Conservation (phyloP, 2,797 vertebrate species). For the Myripristis jacobus region DNA sequence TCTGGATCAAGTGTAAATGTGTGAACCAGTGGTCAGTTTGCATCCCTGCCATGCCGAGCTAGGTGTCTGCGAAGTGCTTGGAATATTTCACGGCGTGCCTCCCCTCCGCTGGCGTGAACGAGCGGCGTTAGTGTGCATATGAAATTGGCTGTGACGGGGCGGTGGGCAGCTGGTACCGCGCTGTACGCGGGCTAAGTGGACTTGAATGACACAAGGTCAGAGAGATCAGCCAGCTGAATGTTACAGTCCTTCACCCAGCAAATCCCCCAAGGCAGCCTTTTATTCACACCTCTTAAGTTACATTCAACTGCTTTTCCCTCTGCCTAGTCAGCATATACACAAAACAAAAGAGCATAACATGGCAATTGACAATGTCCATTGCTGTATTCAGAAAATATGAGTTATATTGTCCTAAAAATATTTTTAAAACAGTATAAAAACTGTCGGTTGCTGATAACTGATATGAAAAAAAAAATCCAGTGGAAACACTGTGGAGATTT, state of each 20-base stretch:
- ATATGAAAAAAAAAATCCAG: not conserved
- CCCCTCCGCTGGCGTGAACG: conserved; percentile 12
- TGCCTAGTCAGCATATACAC: conserved; percentile 10
- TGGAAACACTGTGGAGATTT: not conserved
- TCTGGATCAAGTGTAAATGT: not conserved
- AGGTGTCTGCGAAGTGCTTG: conserved; percentile 15
- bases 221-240: conserved; percentile 63
- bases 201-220: conserved; percentile 50
- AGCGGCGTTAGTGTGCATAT: conserved; percentile 8
- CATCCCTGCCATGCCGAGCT: not conserved
- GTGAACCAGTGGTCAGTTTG: not conserved
- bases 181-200: conserved; percentile 24
- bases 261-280: conserved; percentile 41
- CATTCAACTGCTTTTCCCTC: not conserved
- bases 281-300: conserved; percentile 17
- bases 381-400: not conserved
- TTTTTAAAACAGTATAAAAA: no score
- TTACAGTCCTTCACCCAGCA: conserved; percentile 43
- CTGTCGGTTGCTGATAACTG: not conserved
- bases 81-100: conserved; percentile 30
- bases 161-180: conserved; percentile 32
- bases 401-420: no score
- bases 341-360: conserved; percentile 12
- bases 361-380: not conserved
- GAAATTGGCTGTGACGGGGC: conserved; percentile 19